Conservation (phyloP, 2,888 invertebrate species). For the Geotrupes spiniger region DNA sequence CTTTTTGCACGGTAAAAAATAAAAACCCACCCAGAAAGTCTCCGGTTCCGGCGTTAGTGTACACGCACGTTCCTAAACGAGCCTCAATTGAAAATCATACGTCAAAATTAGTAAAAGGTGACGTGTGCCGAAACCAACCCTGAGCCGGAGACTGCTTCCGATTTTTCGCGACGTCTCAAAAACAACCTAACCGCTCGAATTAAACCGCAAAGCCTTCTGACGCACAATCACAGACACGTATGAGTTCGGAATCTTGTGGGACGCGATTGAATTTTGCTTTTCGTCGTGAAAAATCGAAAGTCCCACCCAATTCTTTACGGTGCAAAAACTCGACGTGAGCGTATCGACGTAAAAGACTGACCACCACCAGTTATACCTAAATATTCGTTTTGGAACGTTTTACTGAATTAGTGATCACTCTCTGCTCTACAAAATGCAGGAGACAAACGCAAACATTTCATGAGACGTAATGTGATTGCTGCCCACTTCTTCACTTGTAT, state of each 20-base stretch:
- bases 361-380: no score
- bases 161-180: conserved; percentile 7
- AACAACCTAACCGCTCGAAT: conserved; percentile 8
- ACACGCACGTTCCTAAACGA: not conserved
- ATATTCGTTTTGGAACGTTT: no score
- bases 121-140: conserved; percentile 1
- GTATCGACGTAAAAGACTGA: not conserved
- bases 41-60: not conserved
- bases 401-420: no score
- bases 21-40: conserved; percentile 17
- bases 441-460: no score
- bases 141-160: conserved; percentile 5
- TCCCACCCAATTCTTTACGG: conserved; percentile 16
- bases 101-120: no score
- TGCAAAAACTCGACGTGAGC: not conserved
- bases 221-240: no score
- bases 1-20: conserved; percentile 8
- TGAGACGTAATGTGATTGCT: no score
- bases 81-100: not conserved
- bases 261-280: not conserved
- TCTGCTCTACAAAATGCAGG: no score
- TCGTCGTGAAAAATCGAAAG: conserved; percentile 10
- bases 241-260: no score
- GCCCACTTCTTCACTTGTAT: no score
- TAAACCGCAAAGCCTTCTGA: conserved; percentile 1